A percentile compares a stretch with the other conserved stretches of the same genome.
Evolutionary conservation across 2,113 vertebrate species (phyloP).

Genomic region (Gobius niger): DNA sequence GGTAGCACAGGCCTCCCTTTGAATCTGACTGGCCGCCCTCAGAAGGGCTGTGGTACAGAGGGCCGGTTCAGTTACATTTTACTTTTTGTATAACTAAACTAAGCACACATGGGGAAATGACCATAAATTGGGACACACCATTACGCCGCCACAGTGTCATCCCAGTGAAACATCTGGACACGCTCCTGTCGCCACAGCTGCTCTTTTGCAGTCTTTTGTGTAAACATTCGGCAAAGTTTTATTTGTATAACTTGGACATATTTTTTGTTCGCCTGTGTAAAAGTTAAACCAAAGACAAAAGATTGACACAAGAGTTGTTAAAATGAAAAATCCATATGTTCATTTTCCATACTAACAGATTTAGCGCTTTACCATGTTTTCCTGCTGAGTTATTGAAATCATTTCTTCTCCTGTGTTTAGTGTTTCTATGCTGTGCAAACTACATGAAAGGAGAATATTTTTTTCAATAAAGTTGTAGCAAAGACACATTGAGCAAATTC

Average conservation of each 20-base stretch:
- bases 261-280: background rate
- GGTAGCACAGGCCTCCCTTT: too few species aligned
- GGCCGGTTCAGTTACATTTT: too few species aligned
- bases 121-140: too few species aligned
- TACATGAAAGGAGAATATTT: conserved; percentile 60
- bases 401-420: conserved; percentile 22
- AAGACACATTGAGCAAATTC: background rate
- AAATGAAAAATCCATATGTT: background rate
- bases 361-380: background rate
- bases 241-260: background rate
- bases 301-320: conserved; percentile 1
- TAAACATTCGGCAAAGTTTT: background rate
- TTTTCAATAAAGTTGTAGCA: conserved; percentile 69
- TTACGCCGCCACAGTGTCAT: too few species aligned
- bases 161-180: too few species aligned
- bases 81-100: too few species aligned
- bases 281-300: conserved; percentile 8
- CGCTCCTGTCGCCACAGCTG: background rate
- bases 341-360: background rate
- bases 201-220: background rate
- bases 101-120: too few species aligned
- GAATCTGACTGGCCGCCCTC: too few species aligned
- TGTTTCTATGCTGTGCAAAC: conserved; percentile 64
- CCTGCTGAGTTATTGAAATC: conserved; percentile 5
- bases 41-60: too few species aligned